Percentiles rank a stretch among this genome's conserved stretches.
These are phyloP conservation scores for Petrocephalus sullivani DNA, from an alignment of 2,797 vertebrate species.

Conservation along the genomic window DNA sequence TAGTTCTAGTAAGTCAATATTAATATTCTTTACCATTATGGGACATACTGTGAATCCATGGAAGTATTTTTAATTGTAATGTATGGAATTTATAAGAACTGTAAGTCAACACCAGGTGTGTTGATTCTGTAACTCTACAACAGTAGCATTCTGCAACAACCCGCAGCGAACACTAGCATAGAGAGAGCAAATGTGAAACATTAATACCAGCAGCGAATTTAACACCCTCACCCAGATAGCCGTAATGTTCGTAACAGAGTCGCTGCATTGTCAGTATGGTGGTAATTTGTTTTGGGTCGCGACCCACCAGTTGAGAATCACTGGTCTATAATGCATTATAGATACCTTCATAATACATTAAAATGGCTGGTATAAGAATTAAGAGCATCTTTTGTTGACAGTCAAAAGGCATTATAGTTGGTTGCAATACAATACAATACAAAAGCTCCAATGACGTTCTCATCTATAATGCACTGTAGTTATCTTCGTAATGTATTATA, in stretches of 20 bases:
- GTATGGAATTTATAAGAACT: background rate
- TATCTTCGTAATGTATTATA: background rate
- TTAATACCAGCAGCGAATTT: no score
- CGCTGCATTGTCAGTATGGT: no score
- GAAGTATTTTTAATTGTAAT: background rate
- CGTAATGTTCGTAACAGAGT: no score
- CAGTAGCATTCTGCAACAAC: background rate
- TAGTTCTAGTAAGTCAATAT: background rate
- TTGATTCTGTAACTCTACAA: background rate
- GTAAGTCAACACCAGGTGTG: background rate
- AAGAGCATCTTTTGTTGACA: background rate
- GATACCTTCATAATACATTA: background rate
- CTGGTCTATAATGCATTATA: background rate
- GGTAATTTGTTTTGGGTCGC: no score
- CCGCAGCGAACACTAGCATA: background rate
- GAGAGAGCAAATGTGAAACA: background rate
- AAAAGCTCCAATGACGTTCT: background rate
- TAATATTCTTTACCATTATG: background rate
- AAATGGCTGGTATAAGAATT: background rate
- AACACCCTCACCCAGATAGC: no score
- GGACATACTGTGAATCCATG: background rate
- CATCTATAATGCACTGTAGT: background rate
- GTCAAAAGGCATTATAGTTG: background rate
- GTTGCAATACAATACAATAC: background rate
- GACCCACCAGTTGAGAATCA: no score